Percentiles rank a stretch among this genome's conserved stretches.
These are phyloP conservation scores for Steatornis caripensis DNA, from an alignment of 2,113 vertebrate genomes.

Conservation along the genomic window DNA sequence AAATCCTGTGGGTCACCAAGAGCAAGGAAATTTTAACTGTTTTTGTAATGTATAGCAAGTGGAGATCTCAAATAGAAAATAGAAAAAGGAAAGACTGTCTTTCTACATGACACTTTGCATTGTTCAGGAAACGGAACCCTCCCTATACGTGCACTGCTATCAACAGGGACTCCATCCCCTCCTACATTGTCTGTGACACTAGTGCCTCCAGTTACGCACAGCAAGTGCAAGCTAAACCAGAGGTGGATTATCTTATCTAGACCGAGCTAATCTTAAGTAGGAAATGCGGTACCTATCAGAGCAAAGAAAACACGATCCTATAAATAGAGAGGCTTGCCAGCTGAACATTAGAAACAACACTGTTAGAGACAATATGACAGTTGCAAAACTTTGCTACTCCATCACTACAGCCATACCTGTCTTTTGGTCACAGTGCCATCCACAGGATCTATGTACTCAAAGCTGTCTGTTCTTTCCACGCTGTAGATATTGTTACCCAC, in stretches of 20 bases:
- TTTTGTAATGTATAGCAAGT: not conserved
- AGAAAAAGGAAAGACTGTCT: not conserved
- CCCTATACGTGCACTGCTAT: not conserved
- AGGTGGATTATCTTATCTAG: not conserved
- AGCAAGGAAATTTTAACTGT: not conserved
- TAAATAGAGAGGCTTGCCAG: not conserved
- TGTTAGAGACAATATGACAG: not conserved
- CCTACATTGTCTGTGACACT: too few species aligned
- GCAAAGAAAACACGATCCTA: not conserved
- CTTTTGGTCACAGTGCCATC: conserved; percentile 94
- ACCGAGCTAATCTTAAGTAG: not conserved
- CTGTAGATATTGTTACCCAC: conserved; percentile 89
- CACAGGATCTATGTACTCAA: conserved; percentile 96
- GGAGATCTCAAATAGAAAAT: not conserved
- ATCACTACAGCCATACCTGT: conserved; percentile 81
- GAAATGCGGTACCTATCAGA: not conserved
- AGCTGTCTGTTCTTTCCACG: conserved; percentile 92
- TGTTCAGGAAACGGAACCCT: not conserved
- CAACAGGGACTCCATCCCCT: not conserved
- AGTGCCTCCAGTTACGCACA: not conserved
- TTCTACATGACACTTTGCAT: not conserved
- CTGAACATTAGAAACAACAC: not conserved
- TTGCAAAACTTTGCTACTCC: not conserved
- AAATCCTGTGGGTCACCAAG: not conserved
- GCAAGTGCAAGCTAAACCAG: not conserved